Conservation (phyloP, 2,888 invertebrate genomes). For the Euclidia mi region DNA sequence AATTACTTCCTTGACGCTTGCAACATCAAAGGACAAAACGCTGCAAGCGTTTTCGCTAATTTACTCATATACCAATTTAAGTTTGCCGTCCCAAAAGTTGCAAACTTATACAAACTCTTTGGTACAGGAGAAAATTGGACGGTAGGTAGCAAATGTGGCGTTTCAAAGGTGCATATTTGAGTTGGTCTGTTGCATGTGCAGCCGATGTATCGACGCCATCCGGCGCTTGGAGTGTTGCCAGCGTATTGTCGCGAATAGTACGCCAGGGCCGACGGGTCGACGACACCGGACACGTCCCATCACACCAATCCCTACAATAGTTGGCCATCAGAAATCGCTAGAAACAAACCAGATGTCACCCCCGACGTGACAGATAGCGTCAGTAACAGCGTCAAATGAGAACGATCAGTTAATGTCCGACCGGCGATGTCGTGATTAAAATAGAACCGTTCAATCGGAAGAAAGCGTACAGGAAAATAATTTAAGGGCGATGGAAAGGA, state of each 20-base stretch:
- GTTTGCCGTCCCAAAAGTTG: slow-evolving; percentile 36
- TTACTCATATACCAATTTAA: slow-evolving; percentile 54
- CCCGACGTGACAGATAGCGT: slow-evolving; percentile 22
- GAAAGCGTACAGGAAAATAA: slow-evolving; percentile 20
- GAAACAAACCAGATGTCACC: slow-evolving; percentile 22
- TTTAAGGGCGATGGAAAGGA: slow-evolving; percentile 19
- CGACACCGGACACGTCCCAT: slow-evolving; percentile 48
- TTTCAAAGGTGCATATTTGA: slow-evolving; percentile 29
- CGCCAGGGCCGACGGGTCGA: slow-evolving; percentile 71
- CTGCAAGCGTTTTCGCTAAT: slow-evolving; percentile 65
- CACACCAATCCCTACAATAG: slow-evolving; percentile 23
- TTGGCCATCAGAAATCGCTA: slow-evolving; percentile 16
- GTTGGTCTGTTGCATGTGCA: slow-evolving; percentile 60
- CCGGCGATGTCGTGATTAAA: slow-evolving; percentile 22
- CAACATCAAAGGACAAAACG: slow-evolving; percentile 65
- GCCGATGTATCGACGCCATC: slow-evolving; percentile 64
- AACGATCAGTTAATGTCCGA: slow-evolving; percentile 20
- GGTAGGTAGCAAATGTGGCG: slow-evolving; percentile 19
- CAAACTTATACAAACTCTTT: slow-evolving; percentile 23
- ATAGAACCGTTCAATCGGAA: slow-evolving; percentile 10
- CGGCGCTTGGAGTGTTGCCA: slow-evolving; percentile 82
- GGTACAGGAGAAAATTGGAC: slow-evolving; percentile 35
- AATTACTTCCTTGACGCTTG: slow-evolving; percentile 63
- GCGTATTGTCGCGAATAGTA: slow-evolving; percentile 71
- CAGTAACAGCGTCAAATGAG: slow-evolving; percentile 26